phyloP scores from a whole-genome alignment of 2,888 invertebrate species.

The Argynnis bischoffii region DNA sequence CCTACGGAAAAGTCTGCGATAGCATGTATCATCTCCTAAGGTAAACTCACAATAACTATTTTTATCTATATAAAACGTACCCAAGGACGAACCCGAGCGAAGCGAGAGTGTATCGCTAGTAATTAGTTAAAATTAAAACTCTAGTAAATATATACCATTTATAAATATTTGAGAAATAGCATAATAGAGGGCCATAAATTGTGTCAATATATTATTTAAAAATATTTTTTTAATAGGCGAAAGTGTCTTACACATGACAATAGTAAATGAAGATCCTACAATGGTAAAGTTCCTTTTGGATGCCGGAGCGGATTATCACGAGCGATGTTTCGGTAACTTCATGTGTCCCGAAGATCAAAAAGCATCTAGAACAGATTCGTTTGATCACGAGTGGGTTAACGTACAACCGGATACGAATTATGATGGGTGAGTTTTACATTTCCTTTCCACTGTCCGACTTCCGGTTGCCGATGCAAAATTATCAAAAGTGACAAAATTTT shows the following conservation, averaged over 20 bases:
- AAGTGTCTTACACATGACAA: constrained; percentile 97
- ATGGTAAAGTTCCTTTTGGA: constrained; percentile 98
- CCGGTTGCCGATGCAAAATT: too few species aligned
- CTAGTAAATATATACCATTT: too few species aligned
- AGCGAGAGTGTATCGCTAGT: too few species aligned
- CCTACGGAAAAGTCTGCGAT: too few species aligned
- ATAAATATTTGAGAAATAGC: too few species aligned
- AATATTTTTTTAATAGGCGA: constrained; percentile 84
- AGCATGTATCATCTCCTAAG: too few species aligned
- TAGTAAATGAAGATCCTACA: constrained; percentile 98
- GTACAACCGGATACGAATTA: constrained; percentile 92
- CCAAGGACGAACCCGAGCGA: too few species aligned
- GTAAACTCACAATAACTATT: too few species aligned
- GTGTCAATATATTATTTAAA: background rate
- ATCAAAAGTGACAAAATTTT: background rate
- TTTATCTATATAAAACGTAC: too few species aligned
- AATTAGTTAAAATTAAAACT: too few species aligned
- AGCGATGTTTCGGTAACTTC: constrained; percentile 97
- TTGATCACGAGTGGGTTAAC: constrained; percentile 96
- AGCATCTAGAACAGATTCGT: constrained; percentile 90
- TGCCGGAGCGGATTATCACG: constrained; percentile 94
- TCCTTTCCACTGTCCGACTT: background rate
- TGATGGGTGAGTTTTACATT: constrained; percentile 83
- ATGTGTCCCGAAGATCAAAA: constrained; percentile 99
- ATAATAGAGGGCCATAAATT: too few species aligned